phyloP scores from a whole-genome alignment of 2,797 vertebrate species.

The Luscinia luscinia region DNA sequence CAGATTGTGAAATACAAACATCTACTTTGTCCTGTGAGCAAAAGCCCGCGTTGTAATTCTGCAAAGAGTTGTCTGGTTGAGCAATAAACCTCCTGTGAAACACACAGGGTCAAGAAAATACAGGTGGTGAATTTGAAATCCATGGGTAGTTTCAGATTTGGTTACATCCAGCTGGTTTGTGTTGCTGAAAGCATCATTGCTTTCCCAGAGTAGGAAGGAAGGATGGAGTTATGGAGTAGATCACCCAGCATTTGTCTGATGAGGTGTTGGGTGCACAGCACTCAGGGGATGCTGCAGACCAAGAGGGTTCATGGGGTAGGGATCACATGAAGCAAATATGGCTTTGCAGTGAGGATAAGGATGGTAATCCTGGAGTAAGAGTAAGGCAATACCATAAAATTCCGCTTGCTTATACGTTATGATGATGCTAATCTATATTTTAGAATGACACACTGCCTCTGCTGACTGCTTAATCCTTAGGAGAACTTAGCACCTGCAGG shows the following conservation, averaged over 20 bases:
- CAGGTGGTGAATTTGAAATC: neutral
- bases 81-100: slow-evolving; percentile 1
- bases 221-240: neutral
- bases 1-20: slow-evolving; percentile 18
- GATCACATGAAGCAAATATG: neutral
- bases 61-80: neutral
- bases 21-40: neutral
- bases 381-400: neutral
- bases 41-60: neutral
- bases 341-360: neutral
- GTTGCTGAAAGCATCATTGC: neutral
- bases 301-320: neutral
- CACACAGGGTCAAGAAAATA: neutral
- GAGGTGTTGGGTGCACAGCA: neutral
- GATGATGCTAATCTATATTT: neutral
- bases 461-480: neutral
- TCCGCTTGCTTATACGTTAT: neutral
- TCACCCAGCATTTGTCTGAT: neutral
- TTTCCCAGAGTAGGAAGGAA: neutral
- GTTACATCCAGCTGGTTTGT: neutral
- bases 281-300: neutral
- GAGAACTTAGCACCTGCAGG: neutral
- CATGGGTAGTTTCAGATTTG: neutral
- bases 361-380: neutral
- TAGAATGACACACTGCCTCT: neutral